Conservation (phyloP, 1,140 invertebrate species). For the Brachionus rubens region DNA sequence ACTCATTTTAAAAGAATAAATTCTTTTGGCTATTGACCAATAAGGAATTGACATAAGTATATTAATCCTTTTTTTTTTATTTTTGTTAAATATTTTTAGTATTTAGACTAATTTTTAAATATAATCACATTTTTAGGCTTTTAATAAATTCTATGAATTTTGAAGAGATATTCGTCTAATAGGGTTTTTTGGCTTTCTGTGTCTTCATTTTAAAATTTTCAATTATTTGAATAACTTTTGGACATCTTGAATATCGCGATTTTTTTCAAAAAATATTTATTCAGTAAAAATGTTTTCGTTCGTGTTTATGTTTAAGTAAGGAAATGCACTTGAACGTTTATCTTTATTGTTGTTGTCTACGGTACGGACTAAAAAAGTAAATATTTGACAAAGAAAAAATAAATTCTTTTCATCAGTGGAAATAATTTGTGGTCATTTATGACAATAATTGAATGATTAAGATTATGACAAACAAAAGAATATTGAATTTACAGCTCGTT, state of each 20-base stretch:
- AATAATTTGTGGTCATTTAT: too few relatives aligned
- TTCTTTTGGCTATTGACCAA: background rate
- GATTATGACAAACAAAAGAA: too few relatives aligned
- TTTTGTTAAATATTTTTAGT: background rate
- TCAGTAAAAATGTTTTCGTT: background rate
- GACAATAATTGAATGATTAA: too few relatives aligned
- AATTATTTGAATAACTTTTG: background rate
- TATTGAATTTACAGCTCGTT: too few relatives aligned
- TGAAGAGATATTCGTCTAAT: too few relatives aligned
- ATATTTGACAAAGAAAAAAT: too few relatives aligned
- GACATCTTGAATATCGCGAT: too few relatives aligned
- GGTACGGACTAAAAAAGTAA: background rate
- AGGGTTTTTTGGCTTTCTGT: too few relatives aligned
- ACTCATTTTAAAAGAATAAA: slow-evolving; percentile 10
- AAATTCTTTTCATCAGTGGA: too few relatives aligned
- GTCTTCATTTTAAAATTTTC: background rate
- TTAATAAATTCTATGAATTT: slow-evolving; percentile 22
- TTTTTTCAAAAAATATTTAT: too few relatives aligned
- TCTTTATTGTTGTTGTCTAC: background rate
- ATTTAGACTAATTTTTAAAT: slow-evolving; percentile 3
- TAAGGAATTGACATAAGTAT: slow-evolving; percentile 12
- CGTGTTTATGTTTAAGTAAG: background rate
- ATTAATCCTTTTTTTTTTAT: background rate
- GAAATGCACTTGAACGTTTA: slow-evolving; percentile 18
- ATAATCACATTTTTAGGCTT: slow-evolving; percentile 4